Evolutionary conservation across 2,888 invertebrate species (phyloP), one percentile per base, ranked within the genome.

Genomic region (Drosophila setosimentum): DNA sequence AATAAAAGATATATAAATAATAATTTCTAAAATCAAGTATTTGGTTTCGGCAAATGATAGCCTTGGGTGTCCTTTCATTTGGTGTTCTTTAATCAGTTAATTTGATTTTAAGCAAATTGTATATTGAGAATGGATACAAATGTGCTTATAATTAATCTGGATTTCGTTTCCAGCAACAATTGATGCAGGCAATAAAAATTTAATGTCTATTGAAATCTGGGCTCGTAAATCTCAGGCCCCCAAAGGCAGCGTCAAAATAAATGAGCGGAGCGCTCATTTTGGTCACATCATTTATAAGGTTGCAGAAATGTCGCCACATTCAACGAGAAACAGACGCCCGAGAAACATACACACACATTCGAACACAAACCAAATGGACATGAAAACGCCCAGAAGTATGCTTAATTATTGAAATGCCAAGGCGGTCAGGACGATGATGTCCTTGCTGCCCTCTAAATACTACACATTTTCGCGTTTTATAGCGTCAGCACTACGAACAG

Each of bases 381-480:
- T 78, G 83, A 74, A 82, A 76, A 55, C 57, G 86, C 73, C 91
- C 73, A 76, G 88, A 91, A 89, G 73, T 80, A 81, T 85, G 77
- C 76, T 88, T 91, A 90, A 87, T 91, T 87, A 87, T 91, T 88
- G 69, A 91, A 91, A 85, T 82, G 85, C 72, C 74, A 68, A 32
- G 67, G 51, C 53, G 35, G 33, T 63, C 11, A 21, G 50, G 50
- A 30, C 51, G 53, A 63, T 68, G 68, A 69, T 71, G 64, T 87
- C 84, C 82, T 72, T 63, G 70, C 63, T 53, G 57, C 54, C 61
- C 37, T 74, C 73, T 35, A 75, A 85, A 86, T 74, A 54, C 35
- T 27, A 88, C 83, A 90, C 70, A 90, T 89, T 90, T 90, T 75
- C 89, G 87, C 90, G 87, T 81, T 86, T 86, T 87, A 87, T 90